Conservation (phyloP, 2,797 vertebrate species). For the Silurus lanzhouensis region DNA sequence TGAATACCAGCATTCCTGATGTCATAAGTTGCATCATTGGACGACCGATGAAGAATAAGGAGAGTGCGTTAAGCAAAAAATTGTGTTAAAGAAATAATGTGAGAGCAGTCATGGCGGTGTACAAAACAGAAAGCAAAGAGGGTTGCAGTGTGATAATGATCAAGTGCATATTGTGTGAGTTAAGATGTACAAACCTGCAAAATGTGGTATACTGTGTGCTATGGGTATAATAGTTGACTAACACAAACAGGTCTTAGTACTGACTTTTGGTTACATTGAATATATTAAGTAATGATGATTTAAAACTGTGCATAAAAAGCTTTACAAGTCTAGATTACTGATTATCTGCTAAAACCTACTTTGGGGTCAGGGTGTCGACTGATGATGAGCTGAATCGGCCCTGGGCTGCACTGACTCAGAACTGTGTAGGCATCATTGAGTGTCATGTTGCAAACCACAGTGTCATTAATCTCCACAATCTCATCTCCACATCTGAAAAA, state of each 20-base stretch:
- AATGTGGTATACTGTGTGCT: not conserved
- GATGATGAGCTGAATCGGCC: conserved; percentile 85
- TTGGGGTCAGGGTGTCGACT: conserved; percentile 92
- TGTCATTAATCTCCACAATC: conserved; percentile 88
- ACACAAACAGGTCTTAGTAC: not conserved
- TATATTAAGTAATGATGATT: not conserved
- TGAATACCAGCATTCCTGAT: conserved; percentile 3
- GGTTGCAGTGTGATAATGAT: not conserved
- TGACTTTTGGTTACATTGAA: not conserved
- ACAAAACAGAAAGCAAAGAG: not conserved
- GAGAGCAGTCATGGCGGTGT: not conserved
- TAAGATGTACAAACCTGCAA: not conserved
- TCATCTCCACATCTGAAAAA: conserved; percentile 87
- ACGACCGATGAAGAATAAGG: not conserved
- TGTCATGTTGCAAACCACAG: conserved; percentile 83
- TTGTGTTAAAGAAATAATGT: not conserved
- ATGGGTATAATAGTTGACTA: not conserved
- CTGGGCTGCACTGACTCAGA: conserved; percentile 85
- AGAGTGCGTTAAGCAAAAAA: not conserved
- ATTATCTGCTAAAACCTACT: conserved; percentile 68
- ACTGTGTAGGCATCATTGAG: conserved; percentile 88
- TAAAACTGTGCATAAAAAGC: not conserved
- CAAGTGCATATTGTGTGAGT: not conserved
- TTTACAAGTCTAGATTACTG: not conserved
- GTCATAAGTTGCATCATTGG: not conserved